These are phyloP conservation scores for Misgurnus mizolepis DNA, from an alignment of 2,113 vertebrate genomes.

Conservation along the genomic window DNA sequence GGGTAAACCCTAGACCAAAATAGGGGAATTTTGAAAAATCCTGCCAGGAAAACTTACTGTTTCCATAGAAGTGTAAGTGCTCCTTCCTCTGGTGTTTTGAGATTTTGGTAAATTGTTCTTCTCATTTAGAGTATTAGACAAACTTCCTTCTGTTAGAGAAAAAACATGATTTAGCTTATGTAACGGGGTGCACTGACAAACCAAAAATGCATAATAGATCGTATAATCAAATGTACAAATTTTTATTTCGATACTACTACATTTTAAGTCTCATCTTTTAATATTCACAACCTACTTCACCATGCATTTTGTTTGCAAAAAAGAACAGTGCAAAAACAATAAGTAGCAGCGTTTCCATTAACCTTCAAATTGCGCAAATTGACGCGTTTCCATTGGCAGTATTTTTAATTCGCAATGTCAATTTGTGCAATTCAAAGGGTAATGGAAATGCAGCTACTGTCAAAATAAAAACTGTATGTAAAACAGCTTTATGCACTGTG, in stretches of 20 bases:
- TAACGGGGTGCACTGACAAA: not conserved
- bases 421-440: too few relatives aligned
- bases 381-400: too few relatives aligned
- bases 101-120: constrained; percentile 92
- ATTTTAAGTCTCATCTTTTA: not conserved
- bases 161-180: not conserved
- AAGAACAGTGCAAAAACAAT: not conserved
- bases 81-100: constrained; percentile 87
- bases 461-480: too few relatives aligned
- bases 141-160: constrained; percentile 85
- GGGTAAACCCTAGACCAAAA: too few relatives aligned
- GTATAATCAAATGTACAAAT: not conserved
- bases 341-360: not conserved
- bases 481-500: too few relatives aligned
- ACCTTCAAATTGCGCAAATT: not conserved
- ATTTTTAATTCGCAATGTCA: too few relatives aligned
- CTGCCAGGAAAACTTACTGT: constrained; percentile 73
- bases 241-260: too few relatives aligned
- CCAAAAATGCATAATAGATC: not conserved
- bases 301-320: not conserved
- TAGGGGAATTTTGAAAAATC: too few relatives aligned
- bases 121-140: constrained; percentile 96
- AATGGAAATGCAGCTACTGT: too few relatives aligned
- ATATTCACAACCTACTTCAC: not conserved
- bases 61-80: constrained; percentile 81